Percentiles rank a stretch among this genome's conserved stretches.
phyloP scores from a whole-genome alignment of 2,888 invertebrate genomes.

The Calameuta pallipes region DNA sequence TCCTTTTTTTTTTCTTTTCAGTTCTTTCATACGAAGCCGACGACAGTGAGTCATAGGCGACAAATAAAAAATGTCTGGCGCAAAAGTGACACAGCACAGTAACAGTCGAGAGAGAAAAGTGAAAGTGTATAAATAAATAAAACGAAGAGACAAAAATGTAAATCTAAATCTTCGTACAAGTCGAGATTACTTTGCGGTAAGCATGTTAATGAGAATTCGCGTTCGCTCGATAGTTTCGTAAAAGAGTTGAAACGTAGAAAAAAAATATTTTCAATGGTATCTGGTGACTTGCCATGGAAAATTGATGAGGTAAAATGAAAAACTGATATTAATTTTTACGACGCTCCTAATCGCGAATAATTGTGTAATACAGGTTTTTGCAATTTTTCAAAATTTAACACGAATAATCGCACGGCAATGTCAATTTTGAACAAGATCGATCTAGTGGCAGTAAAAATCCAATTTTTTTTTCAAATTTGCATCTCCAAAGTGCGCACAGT shows the following conservation, averaged over 20 bases:
- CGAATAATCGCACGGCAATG: background rate
- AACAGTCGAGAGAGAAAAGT: background rate
- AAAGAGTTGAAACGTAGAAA: background rate
- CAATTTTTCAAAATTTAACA: background rate
- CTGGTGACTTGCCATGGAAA: background rate
- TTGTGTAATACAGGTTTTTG: background rate
- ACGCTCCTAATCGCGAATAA: background rate
- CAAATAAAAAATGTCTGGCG: background rate
- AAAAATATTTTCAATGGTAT: background rate
- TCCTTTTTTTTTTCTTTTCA: constrained; percentile 21
- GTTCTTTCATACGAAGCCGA: background rate
- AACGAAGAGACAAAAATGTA: background rate
- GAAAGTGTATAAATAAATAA: background rate
- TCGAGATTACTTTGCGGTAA: background rate
- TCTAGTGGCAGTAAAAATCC: too few species aligned
- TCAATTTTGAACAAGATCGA: background rate
- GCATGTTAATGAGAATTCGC: background rate
- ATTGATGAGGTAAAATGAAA: too few species aligned
- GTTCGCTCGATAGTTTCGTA: background rate
- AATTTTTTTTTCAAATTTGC: too few species aligned
- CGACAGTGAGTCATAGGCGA: background rate
- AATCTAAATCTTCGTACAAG: background rate
- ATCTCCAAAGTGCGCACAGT: background rate
- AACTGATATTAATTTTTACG: too few species aligned
- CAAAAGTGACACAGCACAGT: background rate